phyloP scores from a whole-genome alignment of 2,888 invertebrate species.

The Choristoneura rosaceana region DNA sequence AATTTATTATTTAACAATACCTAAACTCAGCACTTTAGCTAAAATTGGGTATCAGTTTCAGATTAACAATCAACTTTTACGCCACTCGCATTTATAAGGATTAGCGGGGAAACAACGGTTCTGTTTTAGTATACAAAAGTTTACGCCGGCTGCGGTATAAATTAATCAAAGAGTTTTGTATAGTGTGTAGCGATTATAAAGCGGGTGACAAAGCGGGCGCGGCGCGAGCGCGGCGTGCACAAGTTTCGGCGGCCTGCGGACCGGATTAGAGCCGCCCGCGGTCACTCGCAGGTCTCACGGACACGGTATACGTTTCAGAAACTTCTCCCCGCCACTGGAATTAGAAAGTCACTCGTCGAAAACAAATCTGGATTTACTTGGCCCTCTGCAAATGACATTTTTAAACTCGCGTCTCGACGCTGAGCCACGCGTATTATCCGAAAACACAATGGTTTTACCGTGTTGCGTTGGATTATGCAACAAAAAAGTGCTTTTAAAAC shows the following conservation, averaged over 20 bases:
- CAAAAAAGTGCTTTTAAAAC: slow-evolving; percentile 75
- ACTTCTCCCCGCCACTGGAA: slow-evolving; percentile 74
- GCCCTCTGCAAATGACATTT: slow-evolving; percentile 77
- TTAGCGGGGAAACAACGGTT: slow-evolving; percentile 73
- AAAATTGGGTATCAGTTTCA: slow-evolving; percentile 65
- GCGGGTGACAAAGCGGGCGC: slow-evolving; percentile 57
- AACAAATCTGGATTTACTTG: slow-evolving; percentile 81
- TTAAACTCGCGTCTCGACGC: slow-evolving; percentile 65
- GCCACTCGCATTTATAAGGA: slow-evolving; percentile 63
- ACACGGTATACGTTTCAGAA: slow-evolving; percentile 84
- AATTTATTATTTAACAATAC: not conserved
- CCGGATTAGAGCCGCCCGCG: slow-evolving; percentile 80
- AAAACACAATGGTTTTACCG: slow-evolving; percentile 58
- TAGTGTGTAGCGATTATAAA: slow-evolving; percentile 73
- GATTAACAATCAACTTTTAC: slow-evolving; percentile 74
- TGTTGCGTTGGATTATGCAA: slow-evolving; percentile 73
- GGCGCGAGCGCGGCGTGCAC: slow-evolving; percentile 58
- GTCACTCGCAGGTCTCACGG: slow-evolving; percentile 76
- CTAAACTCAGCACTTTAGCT: slow-evolving; percentile 39
- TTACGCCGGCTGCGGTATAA: slow-evolving; percentile 76
- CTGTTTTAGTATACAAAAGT: slow-evolving; percentile 76
- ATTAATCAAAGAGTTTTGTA: slow-evolving; percentile 80
- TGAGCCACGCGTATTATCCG: slow-evolving; percentile 62
- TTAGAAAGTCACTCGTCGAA: slow-evolving; percentile 81
- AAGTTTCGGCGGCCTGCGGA: slow-evolving; percentile 73